Base-by-base conservation (phyloP, 2,113 vertebrate species). In the Semnornis frantzii region DNA sequence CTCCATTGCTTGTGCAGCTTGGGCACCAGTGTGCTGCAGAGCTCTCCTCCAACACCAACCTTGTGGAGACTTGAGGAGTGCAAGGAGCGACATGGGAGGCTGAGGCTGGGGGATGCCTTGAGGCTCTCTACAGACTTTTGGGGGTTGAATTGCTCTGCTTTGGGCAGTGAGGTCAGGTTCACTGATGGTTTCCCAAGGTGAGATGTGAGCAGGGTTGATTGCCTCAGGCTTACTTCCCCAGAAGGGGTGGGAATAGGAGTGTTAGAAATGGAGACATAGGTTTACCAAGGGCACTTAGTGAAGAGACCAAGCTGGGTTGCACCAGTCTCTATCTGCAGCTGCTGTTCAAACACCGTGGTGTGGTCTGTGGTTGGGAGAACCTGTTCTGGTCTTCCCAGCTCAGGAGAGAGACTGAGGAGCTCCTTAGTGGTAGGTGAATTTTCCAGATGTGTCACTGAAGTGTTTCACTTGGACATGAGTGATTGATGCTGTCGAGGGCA, bases 71-170 rank as follows among this genome's bases (percentile, higher is more conserved):
- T 8, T 28, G 24, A 48, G 58, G 14, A 20, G 5, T 25, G 33
- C 1, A 1, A 50, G n/a, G n/a, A 23, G 13, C 3, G 9, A 5
- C 0, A 3, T 7, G 16, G 21, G 33, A 31, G 33, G 46, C 4
- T 85, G 68, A 33, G 48, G 1, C 3, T 80, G 20, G 72, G 12
- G 55, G 11, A 17, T 21, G 25, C 28, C 14, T 5, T 30, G 50
- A 44, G 44, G 57, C 18, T 62, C 31, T 46, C 9, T 55, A 15
- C 6, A 21, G 17, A 6, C 2, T 54, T 33, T 10, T 72, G 31
- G 31, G 12, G 15, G 2, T 5, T 76, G 57, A 69, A 59, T 15
- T 57, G 54, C 25, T 64, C 37, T 71, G 34, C 34, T 78, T 72
- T 81, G 44, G 52, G 37, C 46, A 25, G 37, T 37, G 37, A 42